Evolutionary conservation across 2,113 vertebrate genomes (phyloP), one percentile per base, ranked within the genome.

Genomic region (Dipodomys merriami): DNA sequence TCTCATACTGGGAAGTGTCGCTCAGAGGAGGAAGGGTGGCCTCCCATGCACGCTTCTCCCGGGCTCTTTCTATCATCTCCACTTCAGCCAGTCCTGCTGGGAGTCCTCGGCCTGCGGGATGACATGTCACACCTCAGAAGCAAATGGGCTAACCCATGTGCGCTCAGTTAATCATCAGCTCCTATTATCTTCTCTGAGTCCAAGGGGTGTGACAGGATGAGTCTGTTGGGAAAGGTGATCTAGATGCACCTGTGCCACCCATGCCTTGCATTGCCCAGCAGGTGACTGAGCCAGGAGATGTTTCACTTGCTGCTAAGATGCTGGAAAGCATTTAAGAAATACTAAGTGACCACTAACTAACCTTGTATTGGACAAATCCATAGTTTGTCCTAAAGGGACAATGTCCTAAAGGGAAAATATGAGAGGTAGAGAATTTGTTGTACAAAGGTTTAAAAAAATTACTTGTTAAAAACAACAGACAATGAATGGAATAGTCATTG

Each of bases 31-130:
- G 99, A 65, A 99, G 98, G 7, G 97, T 97, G 86, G 98, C 98
- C 96, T 99, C 99, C 99, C 99, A 99, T 0, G 97, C 98, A 19
- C 96, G 97, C 95, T 98, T 99, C 84, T 98, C 98, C 62, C 99
- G 97, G 5, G 98, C 98, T 1, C 98, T 98, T 95, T 99, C 98
- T 74, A 99, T 99, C 98, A 99, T 99, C 95, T 99, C 99, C 95
- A 99, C 98, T 88, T 99, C 99, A 0, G 98, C 98, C 62, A 98
- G 97, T 71, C 99, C 99, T 60, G 98, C 99, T 3, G 99, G 99
- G 71, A 99, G 98, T 6, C 99, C 99, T 6, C 94, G 98, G 87
- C 99, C 99, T 99, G 93, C 57, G 20, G 19, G 60, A 57, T 7
- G 22, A 78, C 88, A 77, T 46, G 49, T 35, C 74, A 81, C 39